Evolutionary conservation across 2,888 invertebrate species (phyloP), one percentile per base, ranked within the genome.

Genomic region (Lacanobia oleracea): DNA sequence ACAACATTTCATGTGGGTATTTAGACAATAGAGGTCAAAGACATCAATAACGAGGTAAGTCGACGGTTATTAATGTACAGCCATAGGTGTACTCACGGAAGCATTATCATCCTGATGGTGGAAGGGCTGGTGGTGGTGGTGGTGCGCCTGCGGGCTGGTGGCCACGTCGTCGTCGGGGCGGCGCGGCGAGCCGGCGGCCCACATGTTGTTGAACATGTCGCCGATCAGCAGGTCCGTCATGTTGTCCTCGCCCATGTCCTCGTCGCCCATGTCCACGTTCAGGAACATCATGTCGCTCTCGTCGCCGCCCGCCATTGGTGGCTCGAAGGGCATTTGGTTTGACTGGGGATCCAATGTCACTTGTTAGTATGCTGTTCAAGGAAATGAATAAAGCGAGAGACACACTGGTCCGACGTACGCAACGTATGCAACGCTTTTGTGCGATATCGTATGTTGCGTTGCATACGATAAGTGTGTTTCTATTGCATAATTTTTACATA

Each of bases 181-280:
- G 66, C 83, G 88, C 67, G 91, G 91, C 67, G 88, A 88, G 82
- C 89, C 89, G 69, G 90, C 91, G 78, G 92, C 90, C 93, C 93
- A 94, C 93, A 94, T 94, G 86, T 89, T 88, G 87, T 97, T 97
- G 94, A 98, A 98, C 91, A 98, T 97, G 92, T 98, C 98, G 77
- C 97, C 97, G 87, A 93, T 92, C 67, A 95, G 89, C 86, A 95
- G 89, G 87, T 98, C 97, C 86, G 97, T 97, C 97, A 95, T 95
- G 88, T 97, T 97, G 88, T 97, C 97, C 91, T 97, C 97, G 86
- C 97, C 98, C 77, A 95, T 95, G 79, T 95, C 95, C 87, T 95
- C 95, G 87, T 94, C 94, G 45, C 89, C 94, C 93, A 95, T 94
- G 88, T 93, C 94, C 85, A 94, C 93, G 88, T 93, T 92, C 66